phyloP scores from a whole-genome alignment of 1,140 invertebrate genomes.

The Trypoxylus dichotomus region DNA sequence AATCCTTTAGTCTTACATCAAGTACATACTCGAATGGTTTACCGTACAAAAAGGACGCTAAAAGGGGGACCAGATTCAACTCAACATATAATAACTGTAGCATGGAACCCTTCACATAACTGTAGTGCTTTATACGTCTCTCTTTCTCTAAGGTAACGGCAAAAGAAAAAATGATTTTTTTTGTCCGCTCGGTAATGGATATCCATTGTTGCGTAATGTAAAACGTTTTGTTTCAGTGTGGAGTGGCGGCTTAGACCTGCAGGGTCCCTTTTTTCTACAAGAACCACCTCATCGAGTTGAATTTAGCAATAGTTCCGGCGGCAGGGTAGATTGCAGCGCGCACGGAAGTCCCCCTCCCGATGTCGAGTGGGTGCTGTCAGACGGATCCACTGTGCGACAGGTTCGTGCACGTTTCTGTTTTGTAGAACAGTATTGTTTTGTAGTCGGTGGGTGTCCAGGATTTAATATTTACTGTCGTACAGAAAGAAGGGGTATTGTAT shows the following conservation, averaged over 20 bases:
- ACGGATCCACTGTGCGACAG: conserved; percentile 50
- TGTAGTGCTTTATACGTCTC: too few species aligned
- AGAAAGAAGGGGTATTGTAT: too few species aligned
- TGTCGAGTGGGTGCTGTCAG: conserved; percentile 50
- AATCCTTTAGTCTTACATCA: too few species aligned
- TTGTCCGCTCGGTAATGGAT: neutral
- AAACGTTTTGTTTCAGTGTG: conserved; percentile 39
- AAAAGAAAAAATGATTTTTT: neutral
- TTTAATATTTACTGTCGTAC: too few species aligned
- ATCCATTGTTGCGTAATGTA: neutral
- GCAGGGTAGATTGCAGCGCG: conserved; percentile 77
- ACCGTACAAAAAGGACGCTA: too few species aligned
- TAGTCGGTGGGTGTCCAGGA: too few species aligned
- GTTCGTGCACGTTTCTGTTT: conserved; percentile 35
- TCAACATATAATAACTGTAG: too few species aligned
- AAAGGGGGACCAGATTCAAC: too few species aligned
- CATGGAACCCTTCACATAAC: too few species aligned
- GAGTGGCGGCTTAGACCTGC: conserved; percentile 62
- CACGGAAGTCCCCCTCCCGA: conserved; percentile 74
- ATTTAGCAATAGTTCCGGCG: conserved; percentile 83
- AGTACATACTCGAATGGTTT: too few species aligned
- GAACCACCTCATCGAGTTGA: conserved; percentile 81
- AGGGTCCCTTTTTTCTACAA: conserved; percentile 73
- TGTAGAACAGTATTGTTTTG: neutral
- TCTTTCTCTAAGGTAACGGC: too few species aligned